Evolutionary conservation across 2,888 invertebrate species (phyloP).

Genomic region (Chorisops tibialis): DNA sequence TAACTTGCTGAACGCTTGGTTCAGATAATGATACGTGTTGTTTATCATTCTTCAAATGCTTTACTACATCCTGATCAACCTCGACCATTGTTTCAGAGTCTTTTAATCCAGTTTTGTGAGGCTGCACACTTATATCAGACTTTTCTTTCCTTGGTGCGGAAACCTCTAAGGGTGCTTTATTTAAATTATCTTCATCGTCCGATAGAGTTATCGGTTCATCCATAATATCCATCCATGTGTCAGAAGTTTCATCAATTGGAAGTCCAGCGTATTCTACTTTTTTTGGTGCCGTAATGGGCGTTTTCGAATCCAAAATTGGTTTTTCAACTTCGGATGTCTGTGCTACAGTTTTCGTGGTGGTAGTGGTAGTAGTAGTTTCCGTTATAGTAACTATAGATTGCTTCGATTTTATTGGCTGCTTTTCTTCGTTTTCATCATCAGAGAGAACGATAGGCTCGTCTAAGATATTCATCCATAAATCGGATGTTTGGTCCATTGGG

Average conservation of each 20-base stretch:
- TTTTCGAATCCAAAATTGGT: background rate
- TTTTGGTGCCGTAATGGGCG: too few species aligned
- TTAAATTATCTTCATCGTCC: slow-evolving; percentile 30
- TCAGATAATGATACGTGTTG: too few species aligned
- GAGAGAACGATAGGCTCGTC: slow-evolving; percentile 41
- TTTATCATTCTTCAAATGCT: too few species aligned
- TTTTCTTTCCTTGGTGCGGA: too few species aligned
- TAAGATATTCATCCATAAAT: slow-evolving; percentile 45
- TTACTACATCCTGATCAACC: too few species aligned
- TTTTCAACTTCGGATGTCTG: background rate
- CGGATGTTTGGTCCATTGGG: slow-evolving; percentile 42
- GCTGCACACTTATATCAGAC: too few species aligned
- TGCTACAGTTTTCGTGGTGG: background rate
- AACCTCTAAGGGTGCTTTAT: too few species aligned
- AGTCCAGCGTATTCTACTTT: slow-evolving; percentile 16
- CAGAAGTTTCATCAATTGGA: slow-evolving; percentile 42
- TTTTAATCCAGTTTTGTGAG: too few species aligned
- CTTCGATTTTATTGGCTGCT: background rate
- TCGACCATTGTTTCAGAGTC: too few species aligned
- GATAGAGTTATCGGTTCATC: slow-evolving; percentile 41
- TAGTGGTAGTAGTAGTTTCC: background rate
- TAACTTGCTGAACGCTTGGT: too few species aligned
- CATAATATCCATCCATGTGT: slow-evolving; percentile 44
- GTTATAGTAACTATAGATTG: background rate
- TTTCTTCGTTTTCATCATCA: slow-evolving; percentile 25